These are phyloP conservation scores for Grallaria varia DNA, from an alignment of 2,113 vertebrate genomes.

Conservation along the genomic window DNA sequence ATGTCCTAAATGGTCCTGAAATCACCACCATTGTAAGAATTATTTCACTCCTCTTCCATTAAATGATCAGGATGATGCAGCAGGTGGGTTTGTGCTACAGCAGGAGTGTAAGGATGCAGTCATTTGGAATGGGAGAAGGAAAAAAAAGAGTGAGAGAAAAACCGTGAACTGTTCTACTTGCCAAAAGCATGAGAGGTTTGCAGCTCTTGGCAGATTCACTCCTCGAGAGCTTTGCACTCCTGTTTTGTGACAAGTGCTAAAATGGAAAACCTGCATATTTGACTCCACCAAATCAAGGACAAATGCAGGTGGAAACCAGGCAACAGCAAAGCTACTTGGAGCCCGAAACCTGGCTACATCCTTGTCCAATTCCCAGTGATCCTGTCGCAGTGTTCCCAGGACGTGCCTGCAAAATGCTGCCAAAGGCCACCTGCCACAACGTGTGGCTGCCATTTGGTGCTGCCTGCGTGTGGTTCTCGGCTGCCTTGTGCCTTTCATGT, in stretches of 20 bases:
- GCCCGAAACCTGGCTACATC: background rate
- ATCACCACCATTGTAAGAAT: background rate
- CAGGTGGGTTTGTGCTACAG: background rate
- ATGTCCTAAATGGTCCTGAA: background rate
- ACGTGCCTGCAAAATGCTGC: background rate
- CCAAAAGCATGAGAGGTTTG: background rate
- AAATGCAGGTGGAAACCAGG: background rate
- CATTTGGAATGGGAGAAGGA: background rate
- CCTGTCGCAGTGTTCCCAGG: background rate
- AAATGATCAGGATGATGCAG: background rate
- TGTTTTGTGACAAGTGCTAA: background rate
- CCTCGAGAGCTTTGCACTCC: background rate
- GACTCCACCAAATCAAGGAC: background rate
- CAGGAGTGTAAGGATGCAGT: background rate
- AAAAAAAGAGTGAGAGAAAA: background rate
- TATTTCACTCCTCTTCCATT: background rate
- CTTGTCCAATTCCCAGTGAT: background rate
- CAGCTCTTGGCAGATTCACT: background rate
- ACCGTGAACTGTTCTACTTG: background rate
- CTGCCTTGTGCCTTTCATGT: accelerated
- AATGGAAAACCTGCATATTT: background rate
- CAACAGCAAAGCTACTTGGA: background rate
- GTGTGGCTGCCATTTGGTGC: background rate
- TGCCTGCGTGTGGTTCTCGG: background rate
- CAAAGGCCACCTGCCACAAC: background rate